These are phyloP conservation scores for Lepidocolaptes lacrymiger DNA, from an alignment of 2,797 vertebrate species.

Conservation along the genomic window DNA sequence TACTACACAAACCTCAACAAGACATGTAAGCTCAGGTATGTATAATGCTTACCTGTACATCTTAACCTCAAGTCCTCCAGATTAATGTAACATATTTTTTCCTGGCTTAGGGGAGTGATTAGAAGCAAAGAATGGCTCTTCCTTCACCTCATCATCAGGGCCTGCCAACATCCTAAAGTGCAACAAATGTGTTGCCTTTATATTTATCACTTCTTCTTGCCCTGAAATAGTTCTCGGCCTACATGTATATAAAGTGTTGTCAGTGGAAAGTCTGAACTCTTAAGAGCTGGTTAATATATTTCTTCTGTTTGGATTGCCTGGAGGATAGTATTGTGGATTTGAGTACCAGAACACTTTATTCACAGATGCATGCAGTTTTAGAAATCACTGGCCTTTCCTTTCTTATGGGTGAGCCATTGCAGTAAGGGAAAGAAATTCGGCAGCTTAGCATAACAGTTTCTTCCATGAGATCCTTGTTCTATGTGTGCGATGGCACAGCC, in stretches of 20 bases:
- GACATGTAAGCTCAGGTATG: neutral
- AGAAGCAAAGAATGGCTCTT: neutral
- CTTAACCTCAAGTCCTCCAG: neutral
- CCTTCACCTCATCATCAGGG: neutral
- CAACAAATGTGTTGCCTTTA: neutral
- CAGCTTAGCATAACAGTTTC: neutral
- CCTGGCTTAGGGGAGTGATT: neutral
- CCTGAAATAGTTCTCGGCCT: neutral
- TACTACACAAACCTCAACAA: neutral
- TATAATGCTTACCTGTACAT: neutral
- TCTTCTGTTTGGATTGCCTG: neutral
- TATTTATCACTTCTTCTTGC: neutral
- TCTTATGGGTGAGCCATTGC: neutral
- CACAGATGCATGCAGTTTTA: neutral
- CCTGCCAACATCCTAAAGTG: neutral
- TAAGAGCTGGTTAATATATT: neutral
- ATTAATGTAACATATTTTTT: neutral
- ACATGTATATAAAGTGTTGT: neutral
- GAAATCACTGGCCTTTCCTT: fast-evolving
- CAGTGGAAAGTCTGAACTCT: neutral
- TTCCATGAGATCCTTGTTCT: neutral
- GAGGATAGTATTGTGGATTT: neutral
- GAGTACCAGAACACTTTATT: neutral
- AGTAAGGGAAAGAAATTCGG: neutral
- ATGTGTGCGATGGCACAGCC: fast-evolving